Evolutionary conservation across 2,797 vertebrate genomes (phyloP).

Genomic region (Dromococcyx pavoninus): DNA sequence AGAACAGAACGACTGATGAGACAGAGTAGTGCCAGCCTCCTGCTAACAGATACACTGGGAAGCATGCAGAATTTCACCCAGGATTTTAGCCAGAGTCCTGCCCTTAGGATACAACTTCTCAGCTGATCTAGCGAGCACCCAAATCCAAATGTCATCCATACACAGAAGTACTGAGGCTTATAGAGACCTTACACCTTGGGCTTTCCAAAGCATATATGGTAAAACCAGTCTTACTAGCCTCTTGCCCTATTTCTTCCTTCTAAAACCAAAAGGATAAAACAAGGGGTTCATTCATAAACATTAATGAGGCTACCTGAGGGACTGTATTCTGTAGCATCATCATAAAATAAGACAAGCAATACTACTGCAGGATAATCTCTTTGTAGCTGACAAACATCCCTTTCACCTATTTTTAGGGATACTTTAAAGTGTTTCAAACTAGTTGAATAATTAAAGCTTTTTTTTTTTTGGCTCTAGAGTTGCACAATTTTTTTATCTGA

Average conservation of each 20-base stretch:
- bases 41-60: not conserved
- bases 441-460: conserved; percentile 53
- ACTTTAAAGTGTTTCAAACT: conserved; percentile 56
- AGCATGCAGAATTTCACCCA: not conserved
- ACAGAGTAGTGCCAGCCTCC: not conserved
- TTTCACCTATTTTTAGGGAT: conserved; percentile 67
- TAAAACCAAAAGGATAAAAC: conserved; percentile 5
- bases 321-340: conserved; percentile 63
- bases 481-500: not conserved
- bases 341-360: conserved; percentile 52
- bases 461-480: not conserved
- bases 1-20: not conserved
- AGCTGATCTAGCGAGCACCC: not conserved
- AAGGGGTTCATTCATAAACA: conserved; percentile 49
- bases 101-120: not conserved
- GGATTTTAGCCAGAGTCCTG: not conserved
- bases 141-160: not conserved
- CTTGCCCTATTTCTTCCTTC: conserved; percentile 37
- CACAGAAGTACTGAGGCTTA: not conserved
- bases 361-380: conserved; percentile 51
- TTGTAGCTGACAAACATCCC: conserved; percentile 55
- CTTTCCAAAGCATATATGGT: not conserved
- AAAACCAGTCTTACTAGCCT: not conserved
- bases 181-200: not conserved
- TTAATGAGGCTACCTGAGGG: conserved; percentile 64